These are phyloP conservation scores for Abramis brama DNA, from an alignment of 2,113 vertebrate species.

Conservation along the genomic window DNA sequence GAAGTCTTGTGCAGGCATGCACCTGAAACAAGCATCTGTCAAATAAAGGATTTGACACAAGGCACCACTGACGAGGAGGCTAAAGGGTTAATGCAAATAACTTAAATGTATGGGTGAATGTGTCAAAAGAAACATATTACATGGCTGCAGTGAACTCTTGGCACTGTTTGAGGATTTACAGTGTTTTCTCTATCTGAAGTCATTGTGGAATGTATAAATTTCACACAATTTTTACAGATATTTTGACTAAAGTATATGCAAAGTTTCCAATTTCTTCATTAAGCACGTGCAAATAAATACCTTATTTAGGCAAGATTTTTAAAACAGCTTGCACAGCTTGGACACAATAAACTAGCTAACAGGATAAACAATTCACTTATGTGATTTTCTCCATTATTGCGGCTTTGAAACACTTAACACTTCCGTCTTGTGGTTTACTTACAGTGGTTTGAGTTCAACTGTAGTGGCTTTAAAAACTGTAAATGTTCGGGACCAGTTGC, in stretches of 20 bases:
- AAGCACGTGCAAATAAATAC: neutral
- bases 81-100: slow-evolving; percentile 30
- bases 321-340: neutral
- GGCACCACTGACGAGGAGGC: neutral
- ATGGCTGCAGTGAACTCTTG: neutral
- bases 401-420: neutral
- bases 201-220: neutral
- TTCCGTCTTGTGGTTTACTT: neutral
- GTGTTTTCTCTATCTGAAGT: neutral
- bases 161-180: neutral
- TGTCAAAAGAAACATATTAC: neutral
- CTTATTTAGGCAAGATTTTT: neutral
- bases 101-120: neutral
- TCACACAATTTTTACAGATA: too few relatives aligned
- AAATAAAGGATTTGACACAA: slow-evolving; percentile 53
- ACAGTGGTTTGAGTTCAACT: neutral
- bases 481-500: neutral
- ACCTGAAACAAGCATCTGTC: slow-evolving; percentile 50
- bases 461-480: neutral
- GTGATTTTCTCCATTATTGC: neutral
- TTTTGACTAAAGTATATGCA: neutral
- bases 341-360: slow-evolving; percentile 12
- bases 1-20: slow-evolving; percentile 55
- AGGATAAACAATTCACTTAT: slow-evolving; percentile 13
- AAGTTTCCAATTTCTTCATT: neutral